Conservation (phyloP, 2,888 invertebrate genomes). For the Metacarcinus magister region DNA sequence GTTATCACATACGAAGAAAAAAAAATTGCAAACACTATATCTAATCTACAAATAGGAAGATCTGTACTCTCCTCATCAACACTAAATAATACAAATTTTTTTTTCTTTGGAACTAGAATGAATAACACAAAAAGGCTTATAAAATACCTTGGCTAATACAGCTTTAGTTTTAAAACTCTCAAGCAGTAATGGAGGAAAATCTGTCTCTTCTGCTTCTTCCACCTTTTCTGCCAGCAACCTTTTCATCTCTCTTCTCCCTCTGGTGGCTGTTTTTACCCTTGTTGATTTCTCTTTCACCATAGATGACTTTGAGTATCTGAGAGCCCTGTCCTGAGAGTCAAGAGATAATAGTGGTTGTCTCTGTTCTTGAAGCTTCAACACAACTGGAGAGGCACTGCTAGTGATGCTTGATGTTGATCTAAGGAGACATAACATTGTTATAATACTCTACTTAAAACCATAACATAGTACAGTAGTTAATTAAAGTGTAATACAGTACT, state of each 20-base stretch:
- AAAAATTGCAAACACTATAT: too few relatives aligned
- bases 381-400: not conserved
- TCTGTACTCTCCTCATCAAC: not conserved
- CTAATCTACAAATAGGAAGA: not conserved
- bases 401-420: not conserved
- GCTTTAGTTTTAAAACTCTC: constrained; percentile 77
- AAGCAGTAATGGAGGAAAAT: constrained; percentile 73
- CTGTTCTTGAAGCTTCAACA: not conserved
- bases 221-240: not conserved
- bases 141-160: constrained; percentile 78
- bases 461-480: not conserved
- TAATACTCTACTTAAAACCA: not conserved
- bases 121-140: not conserved
- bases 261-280: constrained; percentile 19
- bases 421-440: not conserved
- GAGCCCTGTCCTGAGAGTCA: not conserved
- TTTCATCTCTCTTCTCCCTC: not conserved
- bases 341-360: not conserved
- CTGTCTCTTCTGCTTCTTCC: constrained; percentile 61
- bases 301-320: not conserved
- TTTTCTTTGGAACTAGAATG: not conserved
- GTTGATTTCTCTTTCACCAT: not conserved
- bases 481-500: not conserved
- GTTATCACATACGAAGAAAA: too few relatives aligned
- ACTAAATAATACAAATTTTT: not conserved